Percentiles rank a stretch among this genome's conserved stretches.
Evolutionary conservation across 2,113 vertebrate species (phyloP).

Genomic region (Emydocephalus ijimae): DNA sequence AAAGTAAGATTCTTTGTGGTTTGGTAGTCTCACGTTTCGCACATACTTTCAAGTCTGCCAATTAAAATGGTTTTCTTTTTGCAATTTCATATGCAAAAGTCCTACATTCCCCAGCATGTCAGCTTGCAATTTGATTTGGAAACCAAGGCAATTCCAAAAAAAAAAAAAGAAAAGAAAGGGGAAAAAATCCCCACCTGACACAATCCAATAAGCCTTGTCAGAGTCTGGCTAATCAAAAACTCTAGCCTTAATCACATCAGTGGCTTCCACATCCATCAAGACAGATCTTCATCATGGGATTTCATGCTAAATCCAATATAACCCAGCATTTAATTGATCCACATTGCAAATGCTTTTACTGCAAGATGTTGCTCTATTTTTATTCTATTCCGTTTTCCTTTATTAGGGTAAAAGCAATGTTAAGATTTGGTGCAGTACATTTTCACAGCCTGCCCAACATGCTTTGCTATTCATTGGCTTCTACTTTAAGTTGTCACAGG

Average conservation of each 20-base stretch:
- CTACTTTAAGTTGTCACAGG: not conserved
- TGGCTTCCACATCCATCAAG: constrained; percentile 60
- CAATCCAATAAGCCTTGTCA: constrained; percentile 73
- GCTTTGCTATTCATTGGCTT: not conserved
- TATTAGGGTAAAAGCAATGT: constrained; percentile 27
- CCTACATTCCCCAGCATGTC: constrained; percentile 63
- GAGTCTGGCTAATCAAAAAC: constrained; percentile 73
- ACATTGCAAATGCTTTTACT: constrained; percentile 33
- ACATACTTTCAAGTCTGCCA: constrained; percentile 63
- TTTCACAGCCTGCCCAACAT: not conserved
- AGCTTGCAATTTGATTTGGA: constrained; percentile 57
- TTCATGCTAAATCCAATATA: constrained; percentile 52
- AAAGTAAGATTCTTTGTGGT: constrained; percentile 33
- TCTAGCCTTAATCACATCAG: constrained; percentile 71
- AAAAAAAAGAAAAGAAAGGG: too few relatives aligned
- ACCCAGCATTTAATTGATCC: constrained; percentile 59
- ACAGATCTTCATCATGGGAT: constrained; percentile 57
- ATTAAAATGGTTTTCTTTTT: constrained; percentile 69
- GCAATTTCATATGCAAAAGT: constrained; percentile 54
- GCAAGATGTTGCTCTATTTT: constrained; percentile 16
- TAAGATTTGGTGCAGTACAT: constrained; percentile 1
- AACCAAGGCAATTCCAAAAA: constrained; percentile 63
- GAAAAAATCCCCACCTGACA: constrained; percentile 65
- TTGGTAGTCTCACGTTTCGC: constrained; percentile 45
- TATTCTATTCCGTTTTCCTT: constrained; percentile 1